phyloP scores from a whole-genome alignment of 2,797 vertebrate genomes.

The Intellagama lesueurii region DNA sequence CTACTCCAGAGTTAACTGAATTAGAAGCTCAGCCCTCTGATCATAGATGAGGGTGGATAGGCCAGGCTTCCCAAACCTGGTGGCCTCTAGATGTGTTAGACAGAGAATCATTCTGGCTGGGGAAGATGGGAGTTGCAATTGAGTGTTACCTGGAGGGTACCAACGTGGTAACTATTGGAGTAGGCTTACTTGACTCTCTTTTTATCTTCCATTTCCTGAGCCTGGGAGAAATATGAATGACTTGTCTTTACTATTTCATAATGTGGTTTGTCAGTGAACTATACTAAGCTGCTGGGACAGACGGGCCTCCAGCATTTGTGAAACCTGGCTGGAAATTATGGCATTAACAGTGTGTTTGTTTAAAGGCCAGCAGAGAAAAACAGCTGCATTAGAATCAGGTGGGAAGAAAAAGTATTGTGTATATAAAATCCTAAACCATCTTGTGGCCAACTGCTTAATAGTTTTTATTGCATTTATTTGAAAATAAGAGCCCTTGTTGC shows the following conservation, averaged over 20 bases:
- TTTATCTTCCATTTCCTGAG: neutral
- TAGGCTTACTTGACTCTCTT: neutral
- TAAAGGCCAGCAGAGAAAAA: slow-evolving; percentile 51
- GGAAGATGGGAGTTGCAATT: neutral
- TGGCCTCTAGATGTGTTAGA: neutral
- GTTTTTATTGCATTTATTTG: slow-evolving; percentile 81
- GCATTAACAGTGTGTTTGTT: slow-evolving; percentile 72
- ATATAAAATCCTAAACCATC: slow-evolving; percentile 70
- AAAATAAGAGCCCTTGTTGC: slow-evolving; percentile 79
- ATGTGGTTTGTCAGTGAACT: neutral
- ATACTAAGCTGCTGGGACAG: neutral
- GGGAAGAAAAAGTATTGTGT: slow-evolving; percentile 9
- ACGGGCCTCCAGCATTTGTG: slow-evolving; percentile 19
- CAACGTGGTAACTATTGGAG: neutral
- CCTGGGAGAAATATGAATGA: neutral
- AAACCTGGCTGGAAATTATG: slow-evolving; percentile 52
- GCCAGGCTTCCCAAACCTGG: neutral
- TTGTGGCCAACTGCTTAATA: slow-evolving; percentile 77
- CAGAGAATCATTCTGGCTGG: neutral
- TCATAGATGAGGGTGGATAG: neutral
- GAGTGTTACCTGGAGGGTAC: neutral
- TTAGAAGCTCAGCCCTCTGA: neutral
- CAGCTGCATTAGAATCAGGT: slow-evolving; percentile 65
- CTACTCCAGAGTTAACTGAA: neutral
- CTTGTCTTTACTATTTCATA: neutral